These are phyloP conservation scores for Leucoraja erinaceus DNA, from an alignment of 2,113 vertebrate genomes.

Conservation along the genomic window DNA sequence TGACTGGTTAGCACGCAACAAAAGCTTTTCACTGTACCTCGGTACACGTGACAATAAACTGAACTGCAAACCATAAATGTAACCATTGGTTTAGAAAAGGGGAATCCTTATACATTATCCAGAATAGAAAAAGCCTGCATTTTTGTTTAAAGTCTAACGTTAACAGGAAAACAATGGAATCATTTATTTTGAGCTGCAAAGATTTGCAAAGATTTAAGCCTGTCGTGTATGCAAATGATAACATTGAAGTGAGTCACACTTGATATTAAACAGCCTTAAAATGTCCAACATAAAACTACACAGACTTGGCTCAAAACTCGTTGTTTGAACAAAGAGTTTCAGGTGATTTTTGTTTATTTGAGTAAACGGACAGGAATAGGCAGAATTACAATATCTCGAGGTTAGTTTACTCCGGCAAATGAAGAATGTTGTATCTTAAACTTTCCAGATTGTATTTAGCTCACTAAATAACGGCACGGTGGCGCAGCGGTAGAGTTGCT, in stretches of 20 bases:
- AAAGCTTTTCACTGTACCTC: too few relatives aligned
- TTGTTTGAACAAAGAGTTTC: neutral
- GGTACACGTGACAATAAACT: too few relatives aligned
- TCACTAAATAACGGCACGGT: too few relatives aligned
- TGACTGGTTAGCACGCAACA: too few relatives aligned
- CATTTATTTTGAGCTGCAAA: neutral
- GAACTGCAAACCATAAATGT: too few relatives aligned
- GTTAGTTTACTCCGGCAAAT: conserved; percentile 16
- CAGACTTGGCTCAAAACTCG: neutral
- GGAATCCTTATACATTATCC: neutral
- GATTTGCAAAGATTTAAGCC: neutral
- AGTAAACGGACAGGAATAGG: neutral
- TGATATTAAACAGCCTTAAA: neutral
- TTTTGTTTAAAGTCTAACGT: neutral
- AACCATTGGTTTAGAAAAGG: too few relatives aligned
- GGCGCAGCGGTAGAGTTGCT: too few relatives aligned
- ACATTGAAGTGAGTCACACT: neutral
- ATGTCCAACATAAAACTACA: conserved; percentile 15
- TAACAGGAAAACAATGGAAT: neutral
- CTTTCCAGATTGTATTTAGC: conserved; percentile 8
- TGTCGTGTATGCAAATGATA: neutral
- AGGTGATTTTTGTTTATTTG: conserved; percentile 36
- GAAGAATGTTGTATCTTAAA: neutral
- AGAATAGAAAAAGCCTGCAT: neutral
- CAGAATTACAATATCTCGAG: neutral